Conservation (phyloP, 2,888 invertebrate species). For the Tiliacea aurago region DNA sequence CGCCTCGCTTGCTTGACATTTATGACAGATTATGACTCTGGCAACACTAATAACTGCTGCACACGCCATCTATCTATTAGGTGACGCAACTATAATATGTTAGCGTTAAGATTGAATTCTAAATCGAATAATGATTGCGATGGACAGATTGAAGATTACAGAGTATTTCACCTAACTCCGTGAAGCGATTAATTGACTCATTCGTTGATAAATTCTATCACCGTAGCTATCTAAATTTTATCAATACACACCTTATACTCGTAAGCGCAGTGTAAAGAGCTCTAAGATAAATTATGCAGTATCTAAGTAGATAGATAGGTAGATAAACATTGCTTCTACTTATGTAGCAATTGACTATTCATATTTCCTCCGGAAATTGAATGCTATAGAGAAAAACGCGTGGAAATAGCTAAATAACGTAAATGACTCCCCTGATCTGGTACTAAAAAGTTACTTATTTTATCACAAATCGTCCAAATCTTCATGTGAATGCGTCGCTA, state of each 20-base stretch:
- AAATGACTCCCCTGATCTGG: conserved; percentile 55
- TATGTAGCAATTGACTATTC: conserved; percentile 10
- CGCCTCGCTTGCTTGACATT: conserved; percentile 84
- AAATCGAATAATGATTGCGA: conserved; percentile 83
- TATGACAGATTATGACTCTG: conserved; percentile 88
- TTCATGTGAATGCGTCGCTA: conserved; percentile 78
- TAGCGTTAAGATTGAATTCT: conserved; percentile 82
- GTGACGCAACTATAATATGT: conserved; percentile 80
- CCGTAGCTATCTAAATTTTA: conserved; percentile 26
- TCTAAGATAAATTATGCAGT: conserved; percentile 2
- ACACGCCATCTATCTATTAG: conserved; percentile 89
- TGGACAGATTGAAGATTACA: conserved; percentile 75
- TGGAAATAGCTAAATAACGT: conserved; percentile 63
- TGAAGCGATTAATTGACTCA: conserved; percentile 70
- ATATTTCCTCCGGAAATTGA: conserved; percentile 66
- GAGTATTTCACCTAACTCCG: conserved; percentile 63
- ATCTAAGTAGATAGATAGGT: not conserved
- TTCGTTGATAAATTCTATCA: conserved; percentile 47
- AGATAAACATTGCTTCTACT: conserved; percentile 11
- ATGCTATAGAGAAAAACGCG: conserved; percentile 60
- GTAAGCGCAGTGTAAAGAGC: not conserved
- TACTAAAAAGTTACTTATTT: conserved; percentile 73
- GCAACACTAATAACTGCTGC: conserved; percentile 83
- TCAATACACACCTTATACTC: conserved; percentile 25
- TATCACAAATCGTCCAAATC: conserved; percentile 76